A percentile compares a stretch with the other conserved stretches of the same genome.
phyloP scores from a whole-genome alignment of 2,113 vertebrate genomes.

The Alligator sinensis region DNA sequence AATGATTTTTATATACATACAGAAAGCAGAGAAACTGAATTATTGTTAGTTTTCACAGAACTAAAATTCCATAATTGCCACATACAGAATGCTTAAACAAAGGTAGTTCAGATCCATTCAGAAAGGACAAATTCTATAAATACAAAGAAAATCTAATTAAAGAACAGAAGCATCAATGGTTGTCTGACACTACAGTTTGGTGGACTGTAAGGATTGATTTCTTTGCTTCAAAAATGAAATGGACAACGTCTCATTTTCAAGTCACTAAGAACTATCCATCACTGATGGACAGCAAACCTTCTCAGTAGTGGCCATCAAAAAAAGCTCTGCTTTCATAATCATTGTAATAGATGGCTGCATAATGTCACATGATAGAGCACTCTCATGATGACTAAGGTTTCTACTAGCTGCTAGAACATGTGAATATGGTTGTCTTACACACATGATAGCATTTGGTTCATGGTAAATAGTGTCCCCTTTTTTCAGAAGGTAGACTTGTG shows the following conservation, averaged over 20 bases:
- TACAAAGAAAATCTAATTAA: slow-evolving; percentile 9
- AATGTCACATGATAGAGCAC: neutral
- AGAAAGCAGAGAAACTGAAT: slow-evolving; percentile 28
- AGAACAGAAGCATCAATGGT: neutral
- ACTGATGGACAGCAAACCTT: neutral
- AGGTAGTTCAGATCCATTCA: neutral
- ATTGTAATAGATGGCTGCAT: neutral
- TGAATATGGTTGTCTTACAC: neutral
- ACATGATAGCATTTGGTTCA: neutral
- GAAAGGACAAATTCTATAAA: neutral
- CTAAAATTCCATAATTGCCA: slow-evolving; percentile 5
- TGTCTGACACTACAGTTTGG: neutral
- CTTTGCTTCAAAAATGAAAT: neutral
- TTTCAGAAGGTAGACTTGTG: neutral
- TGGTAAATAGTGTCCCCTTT: neutral
- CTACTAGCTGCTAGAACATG: neutral
- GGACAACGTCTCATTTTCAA: neutral
- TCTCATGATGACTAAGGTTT: neutral
- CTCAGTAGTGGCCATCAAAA: neutral
- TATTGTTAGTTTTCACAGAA: neutral
- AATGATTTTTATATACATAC: slow-evolving; percentile 8
- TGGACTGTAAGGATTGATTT: slow-evolving; percentile 35
- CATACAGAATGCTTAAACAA: slow-evolving; percentile 10
- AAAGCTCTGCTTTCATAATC: slow-evolving; percentile 7
- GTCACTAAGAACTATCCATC: slow-evolving; percentile 20